Base-by-base conservation (phyloP, 1,140 invertebrate genomes). In the Stegodyphus dumicola region DNA sequence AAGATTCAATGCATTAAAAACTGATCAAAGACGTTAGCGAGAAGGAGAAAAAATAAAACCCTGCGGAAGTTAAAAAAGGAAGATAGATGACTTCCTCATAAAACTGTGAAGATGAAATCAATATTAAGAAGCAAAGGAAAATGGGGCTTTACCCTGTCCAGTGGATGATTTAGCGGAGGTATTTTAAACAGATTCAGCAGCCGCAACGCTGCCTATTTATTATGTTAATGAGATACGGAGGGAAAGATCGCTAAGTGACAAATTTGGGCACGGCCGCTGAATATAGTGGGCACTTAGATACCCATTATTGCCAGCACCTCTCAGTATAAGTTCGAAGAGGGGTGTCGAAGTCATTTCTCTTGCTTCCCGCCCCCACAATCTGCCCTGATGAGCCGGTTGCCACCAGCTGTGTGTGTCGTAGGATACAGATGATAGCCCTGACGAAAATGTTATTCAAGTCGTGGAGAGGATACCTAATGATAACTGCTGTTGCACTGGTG, bases 281-380 rank as follows among this genome's bases (percentile, higher is more conserved):
- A 83, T 83, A 83, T 83, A 83, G 80, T 83, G 80, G 80, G 80
- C 69, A 83, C 80, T 83, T 83, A 83, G 80, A 83, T 83, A 83
- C 73, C 80, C 80, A 83, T 83, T 83, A 83, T 83, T 75, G 60
- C 70, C 64, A 70, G 56, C 69, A 67, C 52, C 73, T n/a, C 70
- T 69, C 69, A 49, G 33, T 81, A 65, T 81, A 60, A 81, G 51
- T 54, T 15, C 64, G 48, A 56, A 18, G 66, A 48, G 70, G 49
- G 64, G 71, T n/a, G 33, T 65, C 74, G 17, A 33, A 70, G 67
- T 11, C 11, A 17, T 17, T 48, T 60, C 18, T 17, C 74, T 49
- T 33, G 33, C 33, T 33, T 33, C 33, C 33, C 33, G 33, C 33
- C 33, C 51, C 78, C 13, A 18, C 6, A 17, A 51, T 18, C 69